These are phyloP conservation scores for Phyllopteryx taeniolatus DNA, from an alignment of 2,113 vertebrate species.

Conservation along the genomic window DNA sequence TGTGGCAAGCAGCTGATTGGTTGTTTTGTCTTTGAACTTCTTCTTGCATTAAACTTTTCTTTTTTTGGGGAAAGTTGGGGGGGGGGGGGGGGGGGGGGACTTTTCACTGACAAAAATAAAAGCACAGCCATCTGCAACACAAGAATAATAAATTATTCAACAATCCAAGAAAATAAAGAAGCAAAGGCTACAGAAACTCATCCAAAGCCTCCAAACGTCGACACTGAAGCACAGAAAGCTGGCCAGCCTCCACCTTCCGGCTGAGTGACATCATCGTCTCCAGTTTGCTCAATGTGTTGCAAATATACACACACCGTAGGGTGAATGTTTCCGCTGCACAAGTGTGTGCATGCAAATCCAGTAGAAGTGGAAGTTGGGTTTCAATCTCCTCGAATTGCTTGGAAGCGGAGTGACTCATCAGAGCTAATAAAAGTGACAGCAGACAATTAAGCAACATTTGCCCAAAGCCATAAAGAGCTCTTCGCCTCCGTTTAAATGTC, in stretches of 20 bases:
- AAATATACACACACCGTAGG: background rate
- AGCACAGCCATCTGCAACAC: too few species aligned
- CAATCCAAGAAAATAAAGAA: background rate
- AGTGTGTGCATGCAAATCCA: conserved; percentile 8
- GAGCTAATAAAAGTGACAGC: background rate
- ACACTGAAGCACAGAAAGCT: background rate
- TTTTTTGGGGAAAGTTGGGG: too few species aligned
- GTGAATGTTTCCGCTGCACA: conserved; percentile 19
- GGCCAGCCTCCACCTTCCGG: background rate
- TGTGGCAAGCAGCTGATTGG: too few species aligned
- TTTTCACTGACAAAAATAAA: too few species aligned
- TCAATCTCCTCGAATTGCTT: background rate
- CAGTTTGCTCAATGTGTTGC: conserved; percentile 18
- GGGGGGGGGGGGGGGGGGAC: too few species aligned
- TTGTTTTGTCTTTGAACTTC: too few species aligned
- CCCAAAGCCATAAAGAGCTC: background rate
- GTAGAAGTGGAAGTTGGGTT: background rate
- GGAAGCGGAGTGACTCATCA: background rate
- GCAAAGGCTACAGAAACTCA: background rate
- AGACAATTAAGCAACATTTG: background rate
- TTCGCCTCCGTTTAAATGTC: background rate
- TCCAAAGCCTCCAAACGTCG: background rate
- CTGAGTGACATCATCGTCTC: background rate
- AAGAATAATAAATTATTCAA: too few species aligned
- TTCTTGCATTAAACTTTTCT: too few species aligned